Conservation (phyloP, 53 echinoderm and acorn worm genomes). For the Holothuria leucospilota region DNA sequence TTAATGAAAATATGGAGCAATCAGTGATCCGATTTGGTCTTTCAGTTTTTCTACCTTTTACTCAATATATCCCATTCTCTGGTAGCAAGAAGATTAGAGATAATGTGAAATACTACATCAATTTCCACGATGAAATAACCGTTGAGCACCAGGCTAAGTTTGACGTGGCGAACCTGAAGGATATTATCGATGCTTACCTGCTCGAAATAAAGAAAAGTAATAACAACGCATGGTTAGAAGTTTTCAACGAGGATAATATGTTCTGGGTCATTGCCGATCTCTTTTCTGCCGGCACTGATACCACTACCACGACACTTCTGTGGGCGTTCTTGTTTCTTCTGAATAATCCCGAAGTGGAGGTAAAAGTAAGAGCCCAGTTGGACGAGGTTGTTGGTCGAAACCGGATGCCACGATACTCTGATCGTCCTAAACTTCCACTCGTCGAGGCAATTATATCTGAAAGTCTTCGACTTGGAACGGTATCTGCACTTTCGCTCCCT, state of each 20-base stretch:
- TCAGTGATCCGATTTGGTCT: constrained; percentile 7
- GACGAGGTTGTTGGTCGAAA: constrained; percentile 24
- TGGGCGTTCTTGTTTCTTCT: constrained; percentile 35
- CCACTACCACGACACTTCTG: constrained; percentile 19
- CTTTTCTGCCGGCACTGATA: constrained; percentile 40
- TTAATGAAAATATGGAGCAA: constrained; percentile 27
- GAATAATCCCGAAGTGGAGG: constrained; percentile 8
- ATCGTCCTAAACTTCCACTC: constrained; percentile 22
- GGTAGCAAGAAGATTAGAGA: not conserved
- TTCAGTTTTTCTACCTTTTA: constrained; percentile 18
- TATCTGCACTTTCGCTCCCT: not conserved
- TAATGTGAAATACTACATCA: not conserved
- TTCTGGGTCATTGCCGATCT: constrained; percentile 35
- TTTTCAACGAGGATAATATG: constrained; percentile 41
- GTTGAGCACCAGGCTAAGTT: constrained; percentile 6
- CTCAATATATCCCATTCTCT: constrained; percentile 14
- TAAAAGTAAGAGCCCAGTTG: not conserved
- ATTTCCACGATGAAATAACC: not conserved
- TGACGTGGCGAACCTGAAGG: not conserved
- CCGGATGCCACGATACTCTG: constrained; percentile 9
- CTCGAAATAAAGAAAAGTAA: constrained; percentile 25
- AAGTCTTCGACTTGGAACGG: constrained; percentile 28
- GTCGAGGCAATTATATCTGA: constrained; percentile 34
- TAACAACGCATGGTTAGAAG: not conserved
- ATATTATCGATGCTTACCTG: constrained; percentile 39